phyloP scores from a whole-genome alignment of 2,888 invertebrate species.

The Phaonia tiefii region DNA sequence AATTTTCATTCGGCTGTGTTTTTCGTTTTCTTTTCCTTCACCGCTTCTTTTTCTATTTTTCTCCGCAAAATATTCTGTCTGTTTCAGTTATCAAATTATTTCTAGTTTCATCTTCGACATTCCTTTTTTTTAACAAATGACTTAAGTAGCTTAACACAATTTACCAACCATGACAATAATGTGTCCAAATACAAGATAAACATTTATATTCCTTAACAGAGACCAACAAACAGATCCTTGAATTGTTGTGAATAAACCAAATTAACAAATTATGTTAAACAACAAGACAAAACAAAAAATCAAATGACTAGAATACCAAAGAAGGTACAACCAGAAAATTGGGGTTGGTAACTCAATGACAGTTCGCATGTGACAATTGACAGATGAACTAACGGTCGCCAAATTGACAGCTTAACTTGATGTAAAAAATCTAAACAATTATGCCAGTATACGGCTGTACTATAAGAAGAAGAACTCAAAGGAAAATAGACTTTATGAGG shows the following conservation, averaged over 20 bases:
- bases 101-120: constrained; percentile 6
- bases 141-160: constrained; percentile 63
- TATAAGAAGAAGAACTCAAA: constrained; percentile 28
- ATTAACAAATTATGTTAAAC: constrained; percentile 66
- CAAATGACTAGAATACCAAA: too few relatives aligned
- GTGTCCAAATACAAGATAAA: constrained; percentile 61
- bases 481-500: constrained; percentile 31
- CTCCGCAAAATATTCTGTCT: too few relatives aligned
- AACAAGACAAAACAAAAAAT: constrained; percentile 31
- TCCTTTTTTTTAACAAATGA: constrained; percentile 51
- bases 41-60: too few relatives aligned
- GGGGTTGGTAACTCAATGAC: constrained; percentile 38
- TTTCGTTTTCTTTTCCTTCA: too few relatives aligned
- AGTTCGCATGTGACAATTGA: constrained; percentile 72
- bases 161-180: constrained; percentile 60
- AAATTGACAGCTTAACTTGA: constrained; percentile 69
- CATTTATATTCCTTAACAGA: constrained; percentile 58
- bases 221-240: constrained; percentile 57
- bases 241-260: constrained; percentile 62
- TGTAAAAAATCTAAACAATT: constrained; percentile 25
- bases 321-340: constrained; percentile 6
- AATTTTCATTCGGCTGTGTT: too few relatives aligned
- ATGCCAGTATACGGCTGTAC: not conserved
- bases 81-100: constrained; percentile 46
- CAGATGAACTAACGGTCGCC: constrained; percentile 72